Percentiles rank a stretch among this genome's conserved stretches.
phyloP scores from a whole-genome alignment of 2,113 vertebrate genomes.

The Xenopus laevis region DNA sequence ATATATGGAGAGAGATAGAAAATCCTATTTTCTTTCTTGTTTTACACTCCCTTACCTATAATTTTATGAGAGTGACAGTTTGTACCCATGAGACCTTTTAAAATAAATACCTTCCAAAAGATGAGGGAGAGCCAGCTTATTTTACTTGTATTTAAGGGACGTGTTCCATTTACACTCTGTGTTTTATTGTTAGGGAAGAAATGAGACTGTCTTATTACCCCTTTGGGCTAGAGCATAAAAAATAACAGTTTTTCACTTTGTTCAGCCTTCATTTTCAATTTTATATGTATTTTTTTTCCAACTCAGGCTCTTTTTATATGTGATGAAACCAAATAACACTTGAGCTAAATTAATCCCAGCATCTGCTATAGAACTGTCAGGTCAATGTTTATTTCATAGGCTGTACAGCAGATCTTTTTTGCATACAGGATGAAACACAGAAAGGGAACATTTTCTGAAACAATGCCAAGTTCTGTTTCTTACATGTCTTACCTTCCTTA shows the following conservation, averaged over 20 bases:
- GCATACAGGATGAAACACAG: background rate
- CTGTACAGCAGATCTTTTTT: background rate
- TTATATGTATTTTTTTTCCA: constrained; percentile 5
- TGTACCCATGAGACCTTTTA: constrained; percentile 15
- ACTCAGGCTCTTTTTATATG: background rate
- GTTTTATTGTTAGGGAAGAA: constrained; percentile 4
- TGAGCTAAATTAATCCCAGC: background rate
- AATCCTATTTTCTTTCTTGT: constrained; percentile 1
- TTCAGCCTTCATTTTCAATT: background rate
- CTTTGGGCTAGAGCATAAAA: constrained; percentile 35
- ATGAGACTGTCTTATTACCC: constrained; percentile 18
- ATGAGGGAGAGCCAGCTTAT: background rate
- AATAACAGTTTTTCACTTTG: constrained; percentile 14
- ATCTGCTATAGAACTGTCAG: background rate
- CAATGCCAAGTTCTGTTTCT: too few relatives aligned
- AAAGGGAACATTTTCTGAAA: too few relatives aligned
- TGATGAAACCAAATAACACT: constrained; percentile 15
- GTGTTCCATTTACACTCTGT: constrained; percentile 26
- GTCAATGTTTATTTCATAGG: constrained; percentile 6
- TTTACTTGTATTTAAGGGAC: constrained; percentile 23
- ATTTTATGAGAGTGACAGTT: background rate
- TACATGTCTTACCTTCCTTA: too few relatives aligned
- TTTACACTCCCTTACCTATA: background rate
- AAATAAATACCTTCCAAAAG: constrained; percentile 22
- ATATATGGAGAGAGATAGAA: background rate